A percentile compares a stretch with the other conserved stretches of the same genome.
phyloP scores from a whole-genome alignment of 1,140 invertebrate genomes.

The Drosophila auraria region DNA sequence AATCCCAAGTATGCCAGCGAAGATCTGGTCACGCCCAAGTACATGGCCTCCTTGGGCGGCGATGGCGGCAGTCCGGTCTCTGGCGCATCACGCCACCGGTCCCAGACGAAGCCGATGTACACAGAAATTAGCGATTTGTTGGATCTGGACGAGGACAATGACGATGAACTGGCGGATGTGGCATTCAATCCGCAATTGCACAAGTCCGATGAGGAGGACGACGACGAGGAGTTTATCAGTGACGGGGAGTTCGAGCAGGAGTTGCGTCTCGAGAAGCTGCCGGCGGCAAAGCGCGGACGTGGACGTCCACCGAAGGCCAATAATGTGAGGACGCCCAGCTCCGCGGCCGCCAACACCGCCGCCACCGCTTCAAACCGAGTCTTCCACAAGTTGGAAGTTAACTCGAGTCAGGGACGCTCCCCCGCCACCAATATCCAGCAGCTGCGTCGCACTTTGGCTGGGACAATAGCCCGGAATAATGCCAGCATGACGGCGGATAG shows the following conservation, averaged over 20 bases:
- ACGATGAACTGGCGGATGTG: conserved; percentile 64
- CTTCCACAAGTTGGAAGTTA: conserved; percentile 6
- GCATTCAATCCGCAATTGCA: conserved; percentile 73
- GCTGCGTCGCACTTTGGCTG: conserved; percentile 53
- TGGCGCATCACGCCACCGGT: conserved; percentile 5
- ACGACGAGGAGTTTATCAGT: conserved; percentile 65
- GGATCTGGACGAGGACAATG: conserved; percentile 55
- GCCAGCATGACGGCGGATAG: conserved; percentile 16
- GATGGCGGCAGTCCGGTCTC: neutral
- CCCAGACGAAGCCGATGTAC: conserved; percentile 47
- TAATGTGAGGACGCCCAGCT: conserved; percentile 2
- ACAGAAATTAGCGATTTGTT: conserved; percentile 31
- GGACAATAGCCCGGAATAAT: conserved; percentile 21
- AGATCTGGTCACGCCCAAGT: conserved; percentile 78
- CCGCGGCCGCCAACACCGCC: neutral
- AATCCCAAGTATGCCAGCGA: conserved; percentile 84
- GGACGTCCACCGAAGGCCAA: conserved; percentile 67
- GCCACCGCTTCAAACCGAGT: neutral
- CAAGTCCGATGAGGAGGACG: conserved; percentile 73
- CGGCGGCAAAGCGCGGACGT: conserved; percentile 63
- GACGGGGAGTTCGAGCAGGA: conserved; percentile 61
- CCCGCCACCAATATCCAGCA: conserved; percentile 56
- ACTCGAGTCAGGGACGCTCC: conserved; percentile 1
- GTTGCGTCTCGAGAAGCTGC: conserved; percentile 50
- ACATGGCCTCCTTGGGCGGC: conserved; percentile 43